Conservation (phyloP, 2,113 vertebrate species). For the Peromyscus maniculatus region DNA sequence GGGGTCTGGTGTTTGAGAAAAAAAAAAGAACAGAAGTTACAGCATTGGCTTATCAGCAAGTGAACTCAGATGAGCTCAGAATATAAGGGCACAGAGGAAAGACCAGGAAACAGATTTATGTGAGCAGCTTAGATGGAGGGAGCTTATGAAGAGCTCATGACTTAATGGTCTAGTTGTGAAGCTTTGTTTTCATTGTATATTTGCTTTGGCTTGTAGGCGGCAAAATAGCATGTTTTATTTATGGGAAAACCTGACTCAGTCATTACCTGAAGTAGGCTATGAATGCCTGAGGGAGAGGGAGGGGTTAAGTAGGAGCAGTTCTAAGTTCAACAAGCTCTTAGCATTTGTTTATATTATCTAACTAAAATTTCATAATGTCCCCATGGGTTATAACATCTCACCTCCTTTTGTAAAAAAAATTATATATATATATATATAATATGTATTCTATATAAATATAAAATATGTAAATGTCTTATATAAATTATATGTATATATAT, state of each 20-base stretch:
- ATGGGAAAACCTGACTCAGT: not conserved
- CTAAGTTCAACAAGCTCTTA: not conserved
- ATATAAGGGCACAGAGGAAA: not conserved
- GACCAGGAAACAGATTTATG: not conserved
- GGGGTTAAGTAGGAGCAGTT: not conserved
- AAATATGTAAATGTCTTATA: too few relatives aligned
- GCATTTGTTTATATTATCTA: not conserved
- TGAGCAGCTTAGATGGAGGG: not conserved
- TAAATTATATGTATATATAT: too few relatives aligned
- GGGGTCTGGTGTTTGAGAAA: not conserved
- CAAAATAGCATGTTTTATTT: not conserved
- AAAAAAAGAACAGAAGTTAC: not conserved
- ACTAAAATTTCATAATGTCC: not conserved
- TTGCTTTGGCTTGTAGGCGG: not conserved
- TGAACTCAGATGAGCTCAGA: not conserved
- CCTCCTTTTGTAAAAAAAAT: slow-evolving; percentile 3
- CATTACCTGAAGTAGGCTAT: slow-evolving; percentile 10
- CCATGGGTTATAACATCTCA: not conserved
- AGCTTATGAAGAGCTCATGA: not conserved
- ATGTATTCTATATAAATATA: not conserved
- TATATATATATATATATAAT: not conserved
- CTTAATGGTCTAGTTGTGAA: not conserved
- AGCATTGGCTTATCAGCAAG: not conserved
- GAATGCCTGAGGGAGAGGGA: not conserved
- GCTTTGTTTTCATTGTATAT: not conserved